A percentile compares a stretch with the other conserved stretches of the same genome.
Evolutionary conservation across 2,888 invertebrate species (phyloP).

Genomic region (Apodemia duryi): DNA sequence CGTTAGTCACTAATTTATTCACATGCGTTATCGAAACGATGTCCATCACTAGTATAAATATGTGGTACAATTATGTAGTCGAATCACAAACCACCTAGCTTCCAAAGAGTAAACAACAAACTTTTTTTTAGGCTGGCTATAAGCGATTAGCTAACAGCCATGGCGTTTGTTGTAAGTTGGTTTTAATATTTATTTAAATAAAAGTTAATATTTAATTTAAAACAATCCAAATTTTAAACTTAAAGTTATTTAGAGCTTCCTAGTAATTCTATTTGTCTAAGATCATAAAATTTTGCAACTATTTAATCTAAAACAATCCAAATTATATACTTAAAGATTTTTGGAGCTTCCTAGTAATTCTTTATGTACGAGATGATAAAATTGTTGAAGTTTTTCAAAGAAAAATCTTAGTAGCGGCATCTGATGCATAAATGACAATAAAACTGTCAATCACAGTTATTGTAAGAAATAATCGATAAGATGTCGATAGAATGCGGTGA

Average conservation of each 20-base stretch:
- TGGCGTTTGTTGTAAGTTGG: conserved; percentile 72
- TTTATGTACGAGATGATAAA: not conserved
- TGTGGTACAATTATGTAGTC: conserved; percentile 52
- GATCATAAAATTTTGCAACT: not conserved
- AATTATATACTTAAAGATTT: too few relatives aligned
- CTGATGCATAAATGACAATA: too few relatives aligned
- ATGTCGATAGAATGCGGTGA: too few relatives aligned
- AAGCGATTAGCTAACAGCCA: conserved; percentile 77
- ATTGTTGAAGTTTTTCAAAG: too few relatives aligned
- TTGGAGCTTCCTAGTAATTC: too few relatives aligned
- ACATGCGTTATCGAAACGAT: conserved; percentile 53
- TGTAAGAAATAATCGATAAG: too few relatives aligned
- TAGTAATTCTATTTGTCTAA: too few relatives aligned
- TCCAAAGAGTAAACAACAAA: conserved; percentile 65
- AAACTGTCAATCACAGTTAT: too few relatives aligned
- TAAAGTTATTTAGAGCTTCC: too few relatives aligned
- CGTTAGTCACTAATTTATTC: conserved; percentile 36
- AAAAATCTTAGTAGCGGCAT: too few relatives aligned
- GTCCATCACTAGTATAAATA: conserved; percentile 65
- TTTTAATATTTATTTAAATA: not conserved
- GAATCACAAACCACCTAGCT: conserved; percentile 60
- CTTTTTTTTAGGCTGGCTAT: conserved; percentile 56
- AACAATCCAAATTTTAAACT: too few relatives aligned
- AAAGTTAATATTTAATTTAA: conserved; percentile 17
- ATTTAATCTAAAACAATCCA: too few relatives aligned